These are phyloP conservation scores for Dendrocincla tyrannina DNA, from an alignment of 2,797 vertebrate genomes.

Conservation along the genomic window DNA sequence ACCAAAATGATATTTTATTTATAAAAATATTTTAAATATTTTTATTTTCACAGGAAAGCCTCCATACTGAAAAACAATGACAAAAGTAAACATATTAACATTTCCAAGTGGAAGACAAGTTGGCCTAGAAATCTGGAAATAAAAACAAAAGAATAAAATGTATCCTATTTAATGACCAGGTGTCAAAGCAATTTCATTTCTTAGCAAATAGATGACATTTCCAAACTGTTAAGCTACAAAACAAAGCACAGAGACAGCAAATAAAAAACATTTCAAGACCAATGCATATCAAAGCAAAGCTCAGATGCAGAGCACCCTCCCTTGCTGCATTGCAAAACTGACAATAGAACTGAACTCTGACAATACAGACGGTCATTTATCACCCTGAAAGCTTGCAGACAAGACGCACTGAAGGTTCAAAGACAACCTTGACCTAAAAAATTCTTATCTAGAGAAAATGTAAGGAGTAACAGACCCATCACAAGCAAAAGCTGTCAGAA, in stretches of 20 bases:
- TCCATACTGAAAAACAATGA: not conserved
- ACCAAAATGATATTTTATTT: not conserved
- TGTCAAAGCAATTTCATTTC: conserved; percentile 39
- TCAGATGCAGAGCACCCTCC: not conserved
- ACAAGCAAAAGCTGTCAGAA: not conserved
- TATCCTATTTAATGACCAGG: conserved; percentile 14
- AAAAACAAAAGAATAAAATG: not conserved
- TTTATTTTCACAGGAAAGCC: not conserved
- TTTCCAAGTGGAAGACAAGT: not conserved
- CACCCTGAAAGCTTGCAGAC: not conserved
- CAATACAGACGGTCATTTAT: not conserved
- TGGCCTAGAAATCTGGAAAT: conserved; percentile 39
- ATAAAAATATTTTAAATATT: not conserved
- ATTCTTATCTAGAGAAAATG: not conserved
- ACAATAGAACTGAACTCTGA: not conserved
- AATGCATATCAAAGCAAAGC: not conserved
- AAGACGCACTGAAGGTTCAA: not conserved
- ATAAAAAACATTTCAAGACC: not conserved
- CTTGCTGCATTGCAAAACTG: not conserved
- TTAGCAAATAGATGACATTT: not conserved
- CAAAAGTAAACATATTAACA: not conserved
- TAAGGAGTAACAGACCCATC: not conserved
- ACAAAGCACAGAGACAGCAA: conserved; percentile 11
- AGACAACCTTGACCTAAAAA: conserved; percentile 30
- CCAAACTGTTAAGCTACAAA: conserved; percentile 21